Evolutionary conservation across 2,113 vertebrate genomes (phyloP).

Genomic region (Piliocolobus tephrosceles): DNA sequence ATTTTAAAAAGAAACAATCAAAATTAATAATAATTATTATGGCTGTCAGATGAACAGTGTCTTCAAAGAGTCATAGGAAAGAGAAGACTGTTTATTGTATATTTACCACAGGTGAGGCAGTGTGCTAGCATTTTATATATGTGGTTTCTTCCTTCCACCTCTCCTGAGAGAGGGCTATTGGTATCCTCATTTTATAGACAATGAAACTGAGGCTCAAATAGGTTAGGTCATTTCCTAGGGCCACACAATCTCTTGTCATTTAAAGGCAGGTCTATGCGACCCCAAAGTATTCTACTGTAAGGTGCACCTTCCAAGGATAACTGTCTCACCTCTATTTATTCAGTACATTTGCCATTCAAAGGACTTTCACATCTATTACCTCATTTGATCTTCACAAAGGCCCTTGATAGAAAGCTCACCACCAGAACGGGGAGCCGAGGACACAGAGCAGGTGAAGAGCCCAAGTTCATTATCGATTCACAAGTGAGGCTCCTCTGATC

Average conservation of each 20-base stretch:
- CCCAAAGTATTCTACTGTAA: not conserved
- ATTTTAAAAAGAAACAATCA: not conserved
- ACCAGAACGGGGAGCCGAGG: constrained; percentile 8
- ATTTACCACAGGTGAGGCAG: fast-evolving
- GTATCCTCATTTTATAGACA: not conserved
- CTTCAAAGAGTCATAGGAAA: not conserved
- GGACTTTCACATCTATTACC: not conserved
- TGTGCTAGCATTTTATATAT: not conserved
- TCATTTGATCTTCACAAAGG: constrained; percentile 52
- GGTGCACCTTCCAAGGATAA: not conserved
- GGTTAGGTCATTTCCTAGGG: not conserved
- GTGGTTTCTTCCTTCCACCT: not conserved
- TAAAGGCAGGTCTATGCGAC: not conserved
- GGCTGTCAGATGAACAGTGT: not conserved
- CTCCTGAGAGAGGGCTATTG: not conserved
- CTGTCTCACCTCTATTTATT: not conserved
- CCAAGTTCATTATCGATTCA: constrained; percentile 57
- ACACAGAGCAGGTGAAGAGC: not conserved
- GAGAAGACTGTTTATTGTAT: not conserved
- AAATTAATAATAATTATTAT: not conserved
- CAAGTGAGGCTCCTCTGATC: constrained; percentile 53
- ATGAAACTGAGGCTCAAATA: not conserved
- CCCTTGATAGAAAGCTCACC: not conserved
- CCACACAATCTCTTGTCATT: not conserved
- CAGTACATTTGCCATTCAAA: constrained; percentile 32